Evolutionary conservation across 1,140 invertebrate species (phyloP).

Genomic region (Drosophila asahinai): DNA sequence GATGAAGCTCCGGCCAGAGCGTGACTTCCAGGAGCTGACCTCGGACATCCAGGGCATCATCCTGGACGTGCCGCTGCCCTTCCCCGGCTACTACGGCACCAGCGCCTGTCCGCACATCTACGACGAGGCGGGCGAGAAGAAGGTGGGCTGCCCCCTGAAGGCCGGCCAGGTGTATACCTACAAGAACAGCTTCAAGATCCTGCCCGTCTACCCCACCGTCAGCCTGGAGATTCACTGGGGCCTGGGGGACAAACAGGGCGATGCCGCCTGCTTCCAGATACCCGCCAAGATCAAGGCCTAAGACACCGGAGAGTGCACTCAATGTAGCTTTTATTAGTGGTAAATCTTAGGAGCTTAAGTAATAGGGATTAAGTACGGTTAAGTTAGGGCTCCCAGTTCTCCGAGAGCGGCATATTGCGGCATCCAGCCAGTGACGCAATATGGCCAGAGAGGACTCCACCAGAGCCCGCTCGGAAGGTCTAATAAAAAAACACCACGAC

Average conservation of each 20-base stretch:
- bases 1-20: constrained; percentile 87
- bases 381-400: constrained; percentile 33
- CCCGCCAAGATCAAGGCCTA: constrained; percentile 87
- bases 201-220: constrained; percentile 89
- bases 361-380: constrained; percentile 63
- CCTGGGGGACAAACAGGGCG: constrained; percentile 85
- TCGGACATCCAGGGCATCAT: constrained; percentile 88
- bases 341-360: constrained; percentile 59
- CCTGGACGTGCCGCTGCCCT: constrained; percentile 88
- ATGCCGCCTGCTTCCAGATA: constrained; percentile 89
- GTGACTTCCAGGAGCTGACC: constrained; percentile 85
- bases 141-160: constrained; percentile 89
- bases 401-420: constrained; percentile 60
- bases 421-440: constrained; percentile 79
- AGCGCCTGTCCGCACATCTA: constrained; percentile 89
- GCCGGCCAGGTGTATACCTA: constrained; percentile 89
- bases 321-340: constrained; percentile 54
- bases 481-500: constrained; percentile 44
- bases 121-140: constrained; percentile 86
- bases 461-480: constrained; percentile 21
- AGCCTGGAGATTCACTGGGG: constrained; percentile 88
- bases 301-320: constrained; percentile 26
- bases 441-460: constrained; percentile 42
- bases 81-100: constrained; percentile 90
- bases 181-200: constrained; percentile 89